Percentiles rank a stretch among this genome's conserved stretches.
Evolutionary conservation across 2,888 invertebrate genomes (phyloP).

Genomic region (Cataglyphis rosenhaueri): DNA sequence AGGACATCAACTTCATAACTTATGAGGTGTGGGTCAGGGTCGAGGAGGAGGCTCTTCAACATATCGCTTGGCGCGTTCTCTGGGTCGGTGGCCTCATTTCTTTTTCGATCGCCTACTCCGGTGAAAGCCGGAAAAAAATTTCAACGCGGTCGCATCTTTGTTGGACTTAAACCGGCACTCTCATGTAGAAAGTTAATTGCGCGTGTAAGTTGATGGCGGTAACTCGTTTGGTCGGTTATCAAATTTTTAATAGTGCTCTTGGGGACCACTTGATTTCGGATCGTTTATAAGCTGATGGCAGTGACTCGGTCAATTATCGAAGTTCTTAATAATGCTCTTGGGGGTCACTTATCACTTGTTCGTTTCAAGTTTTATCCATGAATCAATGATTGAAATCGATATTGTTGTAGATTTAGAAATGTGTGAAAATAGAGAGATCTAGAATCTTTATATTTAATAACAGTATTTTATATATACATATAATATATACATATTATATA

Average conservation of each 20-base stretch:
- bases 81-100: conserved; percentile 82
- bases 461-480: neutral
- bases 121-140: conserved; percentile 75
- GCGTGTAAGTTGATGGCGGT: conserved; percentile 32
- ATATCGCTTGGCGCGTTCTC: conserved; percentile 65
- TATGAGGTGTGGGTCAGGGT: conserved; percentile 81
- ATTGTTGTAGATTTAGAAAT: neutral
- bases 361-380: neutral
- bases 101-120: conserved; percentile 67
- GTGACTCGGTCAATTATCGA: neutral
- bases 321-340: neutral
- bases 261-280: neutral
- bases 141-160: conserved; percentile 72
- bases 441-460: neutral
- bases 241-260: neutral
- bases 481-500: neutral
- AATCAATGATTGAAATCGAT: neutral
- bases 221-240: conserved; percentile 2
- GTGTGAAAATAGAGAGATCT: too few species aligned
- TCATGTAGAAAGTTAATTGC: conserved; percentile 74
- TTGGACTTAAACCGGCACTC: conserved; percentile 57
- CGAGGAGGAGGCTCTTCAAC: conserved; percentile 69
- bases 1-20: conserved; percentile 29
- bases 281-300: conserved; percentile 28
- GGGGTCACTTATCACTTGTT: neutral